Conservation (phyloP, 2,113 vertebrate species). For the Melanocharis versteri region DNA sequence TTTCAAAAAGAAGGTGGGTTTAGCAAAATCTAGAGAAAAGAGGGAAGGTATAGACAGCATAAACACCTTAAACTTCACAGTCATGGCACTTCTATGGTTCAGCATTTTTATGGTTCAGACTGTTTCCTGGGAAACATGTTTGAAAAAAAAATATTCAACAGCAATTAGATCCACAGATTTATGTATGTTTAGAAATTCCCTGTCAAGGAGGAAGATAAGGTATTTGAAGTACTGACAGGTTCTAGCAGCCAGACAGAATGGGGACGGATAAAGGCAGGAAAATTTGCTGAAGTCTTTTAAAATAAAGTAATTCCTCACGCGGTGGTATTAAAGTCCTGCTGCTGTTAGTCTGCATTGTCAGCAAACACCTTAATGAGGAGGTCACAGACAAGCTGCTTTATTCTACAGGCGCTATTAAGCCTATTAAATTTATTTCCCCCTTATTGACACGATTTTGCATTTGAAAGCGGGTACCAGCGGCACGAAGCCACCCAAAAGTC, state of each 20-base stretch:
- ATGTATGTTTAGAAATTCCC: not conserved
- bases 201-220: not conserved
- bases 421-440: constrained; percentile 18
- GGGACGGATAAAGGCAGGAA: not conserved
- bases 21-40: not conserved
- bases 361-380: constrained; percentile 48
- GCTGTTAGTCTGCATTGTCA: constrained; percentile 9
- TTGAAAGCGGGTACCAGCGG: not conserved
- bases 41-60: not conserved
- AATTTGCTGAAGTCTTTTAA: constrained; percentile 29
- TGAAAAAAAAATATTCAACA: not conserved
- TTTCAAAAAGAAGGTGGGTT: not conserved
- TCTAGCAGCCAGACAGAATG: constrained; percentile 1
- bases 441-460: constrained; percentile 19
- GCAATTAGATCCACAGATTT: not conserved
- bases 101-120: not conserved
- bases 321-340: not conserved
- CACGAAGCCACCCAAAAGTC: not conserved
- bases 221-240: not conserved
- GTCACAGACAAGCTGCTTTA: constrained; percentile 13
- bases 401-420: not conserved
- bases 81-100: not conserved
- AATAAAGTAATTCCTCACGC: constrained; percentile 16
- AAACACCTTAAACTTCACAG: not conserved
- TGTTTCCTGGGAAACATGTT: not conserved